Base-by-base conservation (phyloP, 2,113 vertebrate species). In the Ictalurus furcatus region DNA sequence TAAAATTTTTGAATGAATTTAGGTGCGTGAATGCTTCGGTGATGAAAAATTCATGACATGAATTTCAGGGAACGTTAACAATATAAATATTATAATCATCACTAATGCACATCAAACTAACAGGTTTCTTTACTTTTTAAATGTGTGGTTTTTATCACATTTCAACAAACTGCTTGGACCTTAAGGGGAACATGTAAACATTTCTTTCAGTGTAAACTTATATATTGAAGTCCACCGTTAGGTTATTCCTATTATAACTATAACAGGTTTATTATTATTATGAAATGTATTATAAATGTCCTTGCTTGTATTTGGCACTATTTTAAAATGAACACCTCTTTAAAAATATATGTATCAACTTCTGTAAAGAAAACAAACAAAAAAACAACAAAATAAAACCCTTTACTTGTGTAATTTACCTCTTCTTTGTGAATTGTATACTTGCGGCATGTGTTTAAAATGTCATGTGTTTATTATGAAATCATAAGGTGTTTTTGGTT, bases 171-270 rank as follows among this genome's bases (percentile, higher is more conserved):
- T 48, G 65, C 30, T 89, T 82, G 87, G 73, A 90, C 85, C 69
- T 85, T 84, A 59, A 0, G 90, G 86, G 91, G 87, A 89, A 91
- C 65, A 71, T 73, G 95, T 95, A 96, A 96, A 96, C 95, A 94
- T 93, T 91, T 89, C 48, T 88, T 67, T 80, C 74, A 0, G 88
- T 94, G 95, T 95, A 96, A 96, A 96, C 95, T 93, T 69, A 23
- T 78, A 28, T 83, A 40, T 61, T 52, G 34, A 82, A 88, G 81
- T 88, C 81, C 81, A 73, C 56, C 59, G 61, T 71, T 40, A 17
- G 54, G 4, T 61, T 52, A 54, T 44, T n/a, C 65, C 69, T 76
- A 88, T 56, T 80, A 34, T 59, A 40, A 59, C 52, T 86, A 16
- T 21, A 58, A 34, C 17, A 25, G 13, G 52, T 58, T 74, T 74